phyloP scores from a whole-genome alignment of 2,888 invertebrate genomes.

The Protophormia terraenovae region DNA sequence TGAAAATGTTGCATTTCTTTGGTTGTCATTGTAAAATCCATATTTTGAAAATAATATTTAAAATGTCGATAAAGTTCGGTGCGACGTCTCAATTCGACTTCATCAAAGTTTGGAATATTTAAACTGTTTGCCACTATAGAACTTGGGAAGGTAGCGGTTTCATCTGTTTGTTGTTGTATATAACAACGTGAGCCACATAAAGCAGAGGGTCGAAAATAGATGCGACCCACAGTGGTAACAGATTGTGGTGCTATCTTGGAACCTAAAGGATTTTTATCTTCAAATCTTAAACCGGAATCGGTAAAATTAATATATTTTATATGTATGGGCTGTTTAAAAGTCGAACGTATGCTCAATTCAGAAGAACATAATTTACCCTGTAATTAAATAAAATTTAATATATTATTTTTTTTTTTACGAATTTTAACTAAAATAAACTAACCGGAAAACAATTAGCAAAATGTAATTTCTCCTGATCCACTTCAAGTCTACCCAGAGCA shows the following conservation, averaged over 20 bases:
- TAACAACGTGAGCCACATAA: constrained; percentile 84
- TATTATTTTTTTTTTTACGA: no score
- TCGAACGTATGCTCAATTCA: constrained; percentile 90
- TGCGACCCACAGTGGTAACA: constrained; percentile 83
- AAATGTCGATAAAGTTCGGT: constrained; percentile 79
- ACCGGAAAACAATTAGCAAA: constrained; percentile 92
- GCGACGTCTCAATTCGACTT: constrained; percentile 77
- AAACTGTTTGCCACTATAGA: constrained; percentile 39
- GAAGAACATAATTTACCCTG: constrained; percentile 90
- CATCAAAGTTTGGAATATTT: constrained; percentile 75
- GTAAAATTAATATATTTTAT: constrained; percentile 84
- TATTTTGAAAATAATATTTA: constrained; percentile 76
- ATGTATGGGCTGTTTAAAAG: constrained; percentile 90
- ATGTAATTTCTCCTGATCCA: constrained; percentile 86
- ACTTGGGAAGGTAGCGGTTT: constrained; percentile 68
- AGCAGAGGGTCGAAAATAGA: constrained; percentile 87
- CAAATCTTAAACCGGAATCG: constrained; percentile 84
- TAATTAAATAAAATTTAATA: constrained; percentile 33
- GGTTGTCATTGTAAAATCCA: constrained; percentile 79
- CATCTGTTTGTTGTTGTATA: constrained; percentile 70
- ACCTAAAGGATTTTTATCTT: constrained; percentile 80
- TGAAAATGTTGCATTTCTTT: constrained; percentile 78
- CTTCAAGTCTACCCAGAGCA: constrained; percentile 88
- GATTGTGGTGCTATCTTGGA: constrained; percentile 82
- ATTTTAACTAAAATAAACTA: no score